Evolutionary conservation across 2,797 vertebrate genomes (phyloP), one percentile per base, ranked within the genome.

Genomic region (Sebastiscus albofasciatus): DNA sequence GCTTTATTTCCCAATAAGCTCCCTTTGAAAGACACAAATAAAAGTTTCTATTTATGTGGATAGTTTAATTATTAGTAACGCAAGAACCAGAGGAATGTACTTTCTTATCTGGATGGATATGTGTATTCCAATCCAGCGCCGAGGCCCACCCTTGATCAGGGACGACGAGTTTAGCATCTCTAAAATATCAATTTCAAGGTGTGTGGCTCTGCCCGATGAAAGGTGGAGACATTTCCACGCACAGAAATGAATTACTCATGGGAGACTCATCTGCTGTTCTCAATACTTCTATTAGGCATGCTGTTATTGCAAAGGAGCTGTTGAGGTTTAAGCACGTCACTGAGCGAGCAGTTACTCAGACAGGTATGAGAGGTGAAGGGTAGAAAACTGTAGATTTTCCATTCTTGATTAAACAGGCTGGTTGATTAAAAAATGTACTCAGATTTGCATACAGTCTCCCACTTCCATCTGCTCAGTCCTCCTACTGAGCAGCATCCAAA

Each of bases 141-240:
- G 54, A 72, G 59, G 65, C 65, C 49, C 65, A 39, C 62, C 77
- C 36, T 59, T 65, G 70, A 84, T 89, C 84, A 67, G 46, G 36
- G 61, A 60, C 13, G 6, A 60, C 2, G 33, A 67, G 46, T 84
- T 76, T 79, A 79, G 78, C 74, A 75, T 87, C 71, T 73, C 82
- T 87, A 80, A 91, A 94, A 89, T 91, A 86, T 87, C 88, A 90
- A 92, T 94, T 93, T 94, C 91, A 92, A 92, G 92, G 89, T 90
- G 82, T 79, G 80, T 82, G 76, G 83, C 81, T 88, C 52, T 75
- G 87, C 67, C 64, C 84, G 83, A 91, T 91, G 87, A 90, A 86
- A 91, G 83, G 86, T 89, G 80, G 71, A 88, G 87, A 84, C 83
- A 88, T 87, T 92, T 90, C 77, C 80, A 92, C 20, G 72, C 82